These are phyloP conservation scores for Hippopotamyrus pictus DNA, from an alignment of 2,797 vertebrate species.

Conservation along the genomic window DNA sequence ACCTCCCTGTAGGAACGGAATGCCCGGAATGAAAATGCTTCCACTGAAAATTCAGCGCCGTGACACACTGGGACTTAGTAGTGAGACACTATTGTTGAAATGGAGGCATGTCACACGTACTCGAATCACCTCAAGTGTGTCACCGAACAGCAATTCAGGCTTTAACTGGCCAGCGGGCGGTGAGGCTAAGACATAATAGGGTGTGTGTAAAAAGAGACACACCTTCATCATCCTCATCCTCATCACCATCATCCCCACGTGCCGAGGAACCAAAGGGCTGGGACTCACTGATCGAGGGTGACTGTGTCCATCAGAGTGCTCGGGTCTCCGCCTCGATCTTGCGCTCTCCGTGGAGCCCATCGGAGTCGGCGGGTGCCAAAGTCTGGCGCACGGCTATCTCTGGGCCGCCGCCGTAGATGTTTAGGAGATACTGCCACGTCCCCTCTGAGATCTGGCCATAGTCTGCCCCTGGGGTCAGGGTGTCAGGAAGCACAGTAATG, in stretches of 20 bases:
- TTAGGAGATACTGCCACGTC: constrained; percentile 86
- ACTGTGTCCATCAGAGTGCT: constrained; percentile 65
- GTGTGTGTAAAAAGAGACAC: not conserved
- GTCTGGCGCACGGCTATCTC: constrained; percentile 90
- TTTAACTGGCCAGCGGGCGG: not conserved
- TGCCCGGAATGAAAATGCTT: constrained; percentile 30
- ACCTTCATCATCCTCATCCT: not conserved
- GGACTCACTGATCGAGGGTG: constrained; percentile 10
- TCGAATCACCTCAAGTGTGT: not conserved
- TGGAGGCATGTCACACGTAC: not conserved
- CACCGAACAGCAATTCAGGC: not conserved
- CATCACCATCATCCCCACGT: not conserved
- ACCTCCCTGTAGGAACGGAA: constrained; percentile 20
- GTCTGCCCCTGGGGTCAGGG: constrained; percentile 73
- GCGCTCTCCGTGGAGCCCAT: constrained; percentile 78
- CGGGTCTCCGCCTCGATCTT: constrained; percentile 95
- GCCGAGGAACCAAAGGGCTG: not conserved
- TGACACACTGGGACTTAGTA: not conserved
- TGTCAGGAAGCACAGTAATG: not conserved
- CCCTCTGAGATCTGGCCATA: constrained; percentile 97
- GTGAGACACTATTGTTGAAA: not conserved
- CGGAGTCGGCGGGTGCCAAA: constrained; percentile 67
- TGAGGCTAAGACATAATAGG: not conserved
- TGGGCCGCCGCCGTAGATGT: constrained; percentile 82
- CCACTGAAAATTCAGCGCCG: not conserved